Evolutionary conservation across 30 jellyfish, hydroid and myxozoan species (phyloP).

Genomic region (Morbakka virulenta): DNA sequence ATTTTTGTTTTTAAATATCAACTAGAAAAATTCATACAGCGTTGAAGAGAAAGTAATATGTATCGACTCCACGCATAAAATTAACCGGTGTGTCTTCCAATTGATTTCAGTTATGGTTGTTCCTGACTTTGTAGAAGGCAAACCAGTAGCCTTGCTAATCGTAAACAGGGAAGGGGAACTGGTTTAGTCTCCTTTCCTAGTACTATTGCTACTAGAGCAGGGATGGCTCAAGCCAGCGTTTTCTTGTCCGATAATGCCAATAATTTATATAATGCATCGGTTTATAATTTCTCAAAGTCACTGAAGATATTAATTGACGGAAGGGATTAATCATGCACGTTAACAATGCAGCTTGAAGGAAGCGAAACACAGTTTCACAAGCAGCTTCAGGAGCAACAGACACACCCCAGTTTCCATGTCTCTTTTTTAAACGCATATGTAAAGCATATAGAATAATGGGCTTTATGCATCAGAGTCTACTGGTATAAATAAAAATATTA

Average conservation of each 20-base stretch:
- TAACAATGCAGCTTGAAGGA: constrained; percentile 29
- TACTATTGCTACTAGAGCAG: constrained; percentile 27
- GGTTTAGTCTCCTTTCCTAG: constrained; percentile 13
- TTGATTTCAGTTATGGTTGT: constrained; percentile 20
- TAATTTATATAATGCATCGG: constrained; percentile 39
- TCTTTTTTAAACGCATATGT: not conserved
- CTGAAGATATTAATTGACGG: constrained; percentile 14
- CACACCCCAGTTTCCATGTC: constrained; percentile 2
- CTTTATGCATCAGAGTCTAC: constrained; percentile 7
- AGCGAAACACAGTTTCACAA: constrained; percentile 16
- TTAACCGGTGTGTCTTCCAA: constrained; percentile 24
- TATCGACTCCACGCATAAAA: constrained; percentile 25
- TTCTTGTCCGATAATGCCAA: constrained; percentile 39
- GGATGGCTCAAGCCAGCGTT: constrained; percentile 11
- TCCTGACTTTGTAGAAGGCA: constrained; percentile 36
- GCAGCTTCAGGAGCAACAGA: constrained; percentile 9
- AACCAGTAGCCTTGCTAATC: constrained; percentile 46
- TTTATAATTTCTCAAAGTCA: constrained; percentile 17
- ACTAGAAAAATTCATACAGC: not conserved
- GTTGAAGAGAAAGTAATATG: not conserved
- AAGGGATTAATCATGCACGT: constrained; percentile 25
- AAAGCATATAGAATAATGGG: constrained; percentile 27
- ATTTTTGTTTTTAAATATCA: too few species aligned
- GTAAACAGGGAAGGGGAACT: constrained; percentile 38
- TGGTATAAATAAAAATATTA: constrained; percentile 3